Evolutionary conservation across 2,113 vertebrate species (phyloP), one percentile per base, ranked within the genome.

Genomic region (Apeltes quadracus): DNA sequence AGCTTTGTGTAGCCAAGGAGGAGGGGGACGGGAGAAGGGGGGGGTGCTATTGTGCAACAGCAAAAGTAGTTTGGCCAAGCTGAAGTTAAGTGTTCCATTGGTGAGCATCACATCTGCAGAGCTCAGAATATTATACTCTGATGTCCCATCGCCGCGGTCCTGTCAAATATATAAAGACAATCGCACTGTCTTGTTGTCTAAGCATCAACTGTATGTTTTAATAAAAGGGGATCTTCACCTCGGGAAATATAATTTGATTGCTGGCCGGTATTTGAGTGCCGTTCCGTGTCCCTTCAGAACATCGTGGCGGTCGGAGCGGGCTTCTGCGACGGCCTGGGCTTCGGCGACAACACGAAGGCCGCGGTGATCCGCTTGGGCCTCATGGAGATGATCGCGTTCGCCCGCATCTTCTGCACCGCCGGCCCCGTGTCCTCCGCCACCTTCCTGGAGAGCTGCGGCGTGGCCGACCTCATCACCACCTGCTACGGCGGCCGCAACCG

Each of bases 321-420:
- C 16, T 99, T 99, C 94, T 98, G 97, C 2, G 97, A 99, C 0
- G 98, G 97, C 0, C 92, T 99, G 13, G 95, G 95, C 57, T 98
- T 95, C 0, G 98, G 97, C 0, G 97, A 98, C 90, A 99, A 99
- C 89, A 99, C 97, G 0, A 99, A 99, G 84, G 98, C 97, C 0
- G 98, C 96, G 0, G 96, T 99, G 84, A 99, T 99, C 91, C 93
- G 98, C n/a, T 92, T 99, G 83, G 97, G 98, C 1, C 90, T 98
- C 81, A 96, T 97, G 97, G 98, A 99, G 93, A 99, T 99, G 97
- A 97, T 99, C 0, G 91, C 84, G 74, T 99, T 99, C 0, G 92
- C 97, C 74, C 96, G 95, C 51, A 84, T 98, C 57, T 97, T 98
- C 93, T 98, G 96, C 84, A 95, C 93, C 1, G 73, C 92, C 1